Conservation (phyloP, 2,797 vertebrate species). For the Pogoniulus pusillus region DNA sequence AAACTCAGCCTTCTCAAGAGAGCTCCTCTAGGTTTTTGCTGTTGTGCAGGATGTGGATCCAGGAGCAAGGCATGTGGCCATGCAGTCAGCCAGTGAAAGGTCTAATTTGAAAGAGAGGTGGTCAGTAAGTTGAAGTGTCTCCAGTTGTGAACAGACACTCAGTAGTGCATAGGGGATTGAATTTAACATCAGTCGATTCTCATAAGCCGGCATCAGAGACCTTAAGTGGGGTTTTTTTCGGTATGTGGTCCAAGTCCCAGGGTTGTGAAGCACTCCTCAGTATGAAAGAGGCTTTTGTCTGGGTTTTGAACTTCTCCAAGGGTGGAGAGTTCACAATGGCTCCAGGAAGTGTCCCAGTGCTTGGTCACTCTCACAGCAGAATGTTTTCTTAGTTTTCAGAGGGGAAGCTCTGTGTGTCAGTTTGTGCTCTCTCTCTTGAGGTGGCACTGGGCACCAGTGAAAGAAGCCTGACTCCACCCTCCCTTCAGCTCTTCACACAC, state of each 20-base stretch:
- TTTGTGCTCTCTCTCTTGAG: neutral
- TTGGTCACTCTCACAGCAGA: neutral
- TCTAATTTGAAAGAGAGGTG: neutral
- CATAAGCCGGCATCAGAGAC: neutral
- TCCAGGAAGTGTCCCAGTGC: neutral
- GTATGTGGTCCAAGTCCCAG: neutral
- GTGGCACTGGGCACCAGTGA: neutral
- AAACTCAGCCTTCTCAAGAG: neutral
- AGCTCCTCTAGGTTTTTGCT: neutral
- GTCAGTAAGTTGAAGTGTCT: neutral
- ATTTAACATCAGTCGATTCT: neutral
- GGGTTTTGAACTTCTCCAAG: neutral
- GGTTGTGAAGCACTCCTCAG: neutral
- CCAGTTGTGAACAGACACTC: neutral
- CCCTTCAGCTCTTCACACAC: neutral
- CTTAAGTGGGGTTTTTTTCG: neutral
- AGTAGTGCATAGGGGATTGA: neutral
- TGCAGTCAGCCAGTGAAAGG: neutral
- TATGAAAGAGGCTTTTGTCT: neutral
- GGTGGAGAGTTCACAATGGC: neutral
- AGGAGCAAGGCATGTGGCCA: neutral
- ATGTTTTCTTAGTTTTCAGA: neutral
- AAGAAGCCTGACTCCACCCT: neutral
- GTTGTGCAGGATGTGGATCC: neutral
- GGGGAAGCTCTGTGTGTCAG: neutral